phyloP scores from a whole-genome alignment of 2,113 vertebrate genomes.

The Sinocyclocheilus maitianheensis region DNA sequence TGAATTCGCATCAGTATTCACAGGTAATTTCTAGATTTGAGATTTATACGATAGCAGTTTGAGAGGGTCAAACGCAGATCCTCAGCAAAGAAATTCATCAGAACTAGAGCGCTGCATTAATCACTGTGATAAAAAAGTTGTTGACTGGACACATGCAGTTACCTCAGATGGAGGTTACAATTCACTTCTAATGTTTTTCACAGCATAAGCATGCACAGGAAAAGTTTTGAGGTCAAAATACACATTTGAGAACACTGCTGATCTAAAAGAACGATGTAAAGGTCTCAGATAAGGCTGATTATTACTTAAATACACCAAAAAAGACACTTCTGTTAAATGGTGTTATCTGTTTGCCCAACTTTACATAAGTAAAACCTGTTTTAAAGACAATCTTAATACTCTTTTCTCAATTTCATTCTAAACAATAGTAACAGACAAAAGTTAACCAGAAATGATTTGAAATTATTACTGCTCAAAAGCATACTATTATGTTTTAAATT shows the following conservation, averaged over 20 bases:
- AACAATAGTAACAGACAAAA: background rate
- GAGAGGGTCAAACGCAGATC: slow-evolving; percentile 28
- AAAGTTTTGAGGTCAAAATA: background rate
- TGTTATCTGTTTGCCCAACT: background rate
- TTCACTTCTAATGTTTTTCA: background rate
- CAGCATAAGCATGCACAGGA: background rate
- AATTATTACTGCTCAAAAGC: background rate
- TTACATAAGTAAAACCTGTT: background rate
- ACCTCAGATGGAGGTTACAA: slow-evolving; percentile 5
- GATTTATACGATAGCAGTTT: background rate
- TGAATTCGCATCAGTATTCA: slow-evolving; percentile 12
- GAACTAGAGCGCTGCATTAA: slow-evolving; percentile 44
- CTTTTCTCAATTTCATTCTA: background rate
- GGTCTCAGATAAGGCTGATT: background rate
- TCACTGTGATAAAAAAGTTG: slow-evolving; percentile 52
- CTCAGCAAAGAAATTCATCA: slow-evolving; percentile 36
- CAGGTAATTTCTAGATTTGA: slow-evolving; percentile 5
- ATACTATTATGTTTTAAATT: background rate
- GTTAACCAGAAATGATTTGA: background rate
- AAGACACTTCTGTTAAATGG: background rate
- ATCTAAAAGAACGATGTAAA: background rate
- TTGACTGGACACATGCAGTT: slow-evolving; percentile 33
- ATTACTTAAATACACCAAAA: background rate
- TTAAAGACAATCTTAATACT: background rate
- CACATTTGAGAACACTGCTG: background rate